These are phyloP conservation scores for Heliothis peltigera DNA, from an alignment of 2,888 invertebrate genomes.

Conservation along the genomic window DNA sequence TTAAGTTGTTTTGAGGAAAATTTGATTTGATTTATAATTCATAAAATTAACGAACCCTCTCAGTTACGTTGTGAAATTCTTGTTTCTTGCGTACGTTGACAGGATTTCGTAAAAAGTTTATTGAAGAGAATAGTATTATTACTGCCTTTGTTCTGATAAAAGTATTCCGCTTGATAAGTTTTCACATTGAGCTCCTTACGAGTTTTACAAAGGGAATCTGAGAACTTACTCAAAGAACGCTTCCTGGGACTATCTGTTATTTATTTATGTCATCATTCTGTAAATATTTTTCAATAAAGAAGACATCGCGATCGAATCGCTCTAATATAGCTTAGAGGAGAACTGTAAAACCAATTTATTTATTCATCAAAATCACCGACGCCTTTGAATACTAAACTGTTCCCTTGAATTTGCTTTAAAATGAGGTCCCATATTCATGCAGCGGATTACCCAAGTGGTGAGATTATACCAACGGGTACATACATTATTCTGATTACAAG, in stretches of 20 bases:
- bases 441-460: slow-evolving; percentile 40
- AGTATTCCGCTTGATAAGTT: neutral
- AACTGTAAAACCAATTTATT: slow-evolving; percentile 10
- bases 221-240: neutral
- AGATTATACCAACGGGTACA: slow-evolving; percentile 54
- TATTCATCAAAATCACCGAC: neutral
- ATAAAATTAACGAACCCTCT: slow-evolving; percentile 24
- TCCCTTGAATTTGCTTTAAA: slow-evolving; percentile 20
- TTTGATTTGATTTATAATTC: slow-evolving; percentile 32
- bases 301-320: neutral
- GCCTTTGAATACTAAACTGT: neutral
- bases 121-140: neutral
- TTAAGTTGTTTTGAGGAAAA: slow-evolving; percentile 8
- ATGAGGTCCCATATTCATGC: slow-evolving; percentile 37
- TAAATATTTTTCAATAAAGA: neutral
- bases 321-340: neutral
- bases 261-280: neutral
- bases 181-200: neutral
- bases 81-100: neutral
- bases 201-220: neutral
- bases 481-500: slow-evolving; percentile 71
- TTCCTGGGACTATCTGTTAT: neutral
- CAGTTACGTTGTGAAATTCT: neutral
- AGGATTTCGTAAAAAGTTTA: neutral
- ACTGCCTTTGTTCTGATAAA: neutral